phyloP scores from a whole-genome alignment of 1,140 invertebrate genomes.

The Reticulitermes speratus region DNA sequence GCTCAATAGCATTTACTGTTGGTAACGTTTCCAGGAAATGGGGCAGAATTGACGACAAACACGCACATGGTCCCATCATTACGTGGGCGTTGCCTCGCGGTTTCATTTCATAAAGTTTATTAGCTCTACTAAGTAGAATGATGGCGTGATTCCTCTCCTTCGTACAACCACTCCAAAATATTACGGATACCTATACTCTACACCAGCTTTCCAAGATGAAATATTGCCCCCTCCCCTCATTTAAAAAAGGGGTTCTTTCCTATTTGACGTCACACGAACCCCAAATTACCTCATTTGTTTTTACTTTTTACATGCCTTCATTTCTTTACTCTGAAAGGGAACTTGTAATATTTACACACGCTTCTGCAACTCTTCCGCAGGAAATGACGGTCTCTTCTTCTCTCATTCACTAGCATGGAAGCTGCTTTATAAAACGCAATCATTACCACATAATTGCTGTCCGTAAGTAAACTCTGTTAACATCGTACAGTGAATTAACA shows the following conservation, averaged over 20 bases:
- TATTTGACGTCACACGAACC: neutral
- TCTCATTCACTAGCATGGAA: neutral
- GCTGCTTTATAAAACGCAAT: neutral
- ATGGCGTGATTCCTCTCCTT: neutral
- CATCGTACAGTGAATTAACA: neutral
- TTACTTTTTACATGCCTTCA: neutral
- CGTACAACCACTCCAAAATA: neutral
- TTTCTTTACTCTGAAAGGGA: neutral
- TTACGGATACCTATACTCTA: neutral
- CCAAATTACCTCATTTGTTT: slow-evolving; percentile 19
- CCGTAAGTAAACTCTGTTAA: neutral
- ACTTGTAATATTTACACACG: neutral
- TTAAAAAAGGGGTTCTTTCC: neutral
- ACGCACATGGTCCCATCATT: neutral
- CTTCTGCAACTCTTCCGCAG: neutral
- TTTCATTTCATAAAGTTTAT: neutral
- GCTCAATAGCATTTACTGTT: neutral
- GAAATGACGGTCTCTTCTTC: neutral
- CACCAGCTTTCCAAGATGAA: neutral
- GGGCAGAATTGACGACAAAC: neutral
- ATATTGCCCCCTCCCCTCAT: neutral
- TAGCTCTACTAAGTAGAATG: neutral
- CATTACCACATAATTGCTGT: neutral
- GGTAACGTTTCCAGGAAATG: neutral
- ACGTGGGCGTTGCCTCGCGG: neutral